A percentile compares a stretch with the other conserved stretches of the same genome.
phyloP scores from a whole-genome alignment of 35 echinoderm and acorn worm genomes.

The Stichopus chloronotus region DNA sequence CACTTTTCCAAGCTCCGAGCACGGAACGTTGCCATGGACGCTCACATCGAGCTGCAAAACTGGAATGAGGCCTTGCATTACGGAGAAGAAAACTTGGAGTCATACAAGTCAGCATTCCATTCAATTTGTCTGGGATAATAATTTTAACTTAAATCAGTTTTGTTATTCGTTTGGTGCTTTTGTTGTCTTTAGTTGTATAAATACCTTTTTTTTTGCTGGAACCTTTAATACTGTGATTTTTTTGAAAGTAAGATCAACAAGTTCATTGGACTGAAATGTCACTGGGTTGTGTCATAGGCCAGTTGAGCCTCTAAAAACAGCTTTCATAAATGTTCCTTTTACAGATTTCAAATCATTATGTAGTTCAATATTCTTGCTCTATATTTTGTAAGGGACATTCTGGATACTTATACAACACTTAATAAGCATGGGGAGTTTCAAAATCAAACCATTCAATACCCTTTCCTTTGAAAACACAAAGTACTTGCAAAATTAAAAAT shows the following conservation, averaged over 20 bases:
- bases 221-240: no score
- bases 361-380: no score
- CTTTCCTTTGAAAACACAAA: no score
- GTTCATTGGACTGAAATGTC: neutral
- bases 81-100: slow-evolving; percentile 25
- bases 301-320: no score
- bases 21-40: slow-evolving; percentile 55
- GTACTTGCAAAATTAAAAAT: no score
- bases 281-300: neutral
- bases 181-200: neutral
- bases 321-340: no score
- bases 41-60: slow-evolving; percentile 33
- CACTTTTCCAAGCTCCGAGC: slow-evolving; percentile 46
- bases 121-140: neutral
- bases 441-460: no score
- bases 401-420: no score
- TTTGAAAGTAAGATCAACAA: no score
- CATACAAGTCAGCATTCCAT: slow-evolving; percentile 17
- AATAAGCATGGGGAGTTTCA: no score
- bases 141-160: neutral
- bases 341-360: no score
- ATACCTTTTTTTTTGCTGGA: neutral
- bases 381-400: no score
- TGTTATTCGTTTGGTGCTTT: neutral
- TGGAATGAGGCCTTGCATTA: slow-evolving; percentile 38